phyloP scores from a whole-genome alignment of 2,888 invertebrate genomes.

The Lithophane ornitopus region DNA sequence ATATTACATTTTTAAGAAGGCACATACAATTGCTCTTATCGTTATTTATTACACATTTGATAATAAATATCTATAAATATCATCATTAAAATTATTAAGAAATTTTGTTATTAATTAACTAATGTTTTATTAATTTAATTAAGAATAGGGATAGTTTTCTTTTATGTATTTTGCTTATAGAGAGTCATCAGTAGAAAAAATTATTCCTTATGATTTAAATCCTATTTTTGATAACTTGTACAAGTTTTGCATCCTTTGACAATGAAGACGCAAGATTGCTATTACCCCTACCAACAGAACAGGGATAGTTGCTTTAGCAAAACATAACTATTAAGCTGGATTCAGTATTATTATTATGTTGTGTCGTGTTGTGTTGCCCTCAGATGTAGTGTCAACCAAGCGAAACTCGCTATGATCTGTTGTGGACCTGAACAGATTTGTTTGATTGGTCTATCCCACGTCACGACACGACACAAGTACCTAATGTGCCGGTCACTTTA shows the following conservation, averaged over 20 bases:
- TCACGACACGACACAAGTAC: too few species aligned
- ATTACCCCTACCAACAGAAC: neutral
- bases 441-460: too few species aligned
- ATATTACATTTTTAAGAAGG: conserved; percentile 17
- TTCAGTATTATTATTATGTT: too few species aligned
- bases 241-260: neutral
- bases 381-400: too few species aligned
- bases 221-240: too few species aligned
- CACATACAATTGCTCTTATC: conserved; percentile 21
- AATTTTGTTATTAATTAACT: neutral
- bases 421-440: too few species aligned
- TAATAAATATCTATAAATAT: neutral
- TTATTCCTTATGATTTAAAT: neutral
- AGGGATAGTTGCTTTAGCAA: neutral
- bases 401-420: too few species aligned
- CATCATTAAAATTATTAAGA: neutral
- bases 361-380: too few species aligned
- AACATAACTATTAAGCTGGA: neutral
- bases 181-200: neutral
- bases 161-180: neutral
- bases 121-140: neutral
- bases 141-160: too few species aligned
- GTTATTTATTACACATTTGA: neutral
- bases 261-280: neutral
- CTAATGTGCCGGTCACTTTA: too few species aligned